phyloP scores from a whole-genome alignment of 2,797 vertebrate species.

The Acrocephalus scirpaceus region DNA sequence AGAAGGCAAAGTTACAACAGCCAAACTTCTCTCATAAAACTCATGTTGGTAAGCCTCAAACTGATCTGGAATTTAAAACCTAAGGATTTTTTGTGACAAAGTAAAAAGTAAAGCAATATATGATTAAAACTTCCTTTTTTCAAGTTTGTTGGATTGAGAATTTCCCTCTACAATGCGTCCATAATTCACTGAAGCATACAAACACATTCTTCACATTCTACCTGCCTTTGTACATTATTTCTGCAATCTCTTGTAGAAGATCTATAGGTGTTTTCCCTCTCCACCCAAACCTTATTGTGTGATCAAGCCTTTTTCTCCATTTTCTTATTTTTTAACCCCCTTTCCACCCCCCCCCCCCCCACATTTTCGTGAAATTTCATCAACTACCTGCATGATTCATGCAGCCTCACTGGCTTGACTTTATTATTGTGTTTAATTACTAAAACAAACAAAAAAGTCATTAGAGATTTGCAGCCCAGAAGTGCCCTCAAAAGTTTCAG shows the following conservation, averaged over 20 bases:
- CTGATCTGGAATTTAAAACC: not conserved
- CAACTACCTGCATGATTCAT: not conserved
- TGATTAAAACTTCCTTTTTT: not conserved
- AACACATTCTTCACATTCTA: not conserved
- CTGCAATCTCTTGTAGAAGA: not conserved
- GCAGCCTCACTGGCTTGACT: not conserved
- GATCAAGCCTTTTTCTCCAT: not conserved
- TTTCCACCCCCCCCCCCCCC: fast-evolving
- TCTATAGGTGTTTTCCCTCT: not conserved
- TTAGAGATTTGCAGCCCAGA: not conserved
- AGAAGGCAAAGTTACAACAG: not conserved
- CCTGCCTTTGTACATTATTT: not conserved
- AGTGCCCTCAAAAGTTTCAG: not conserved
- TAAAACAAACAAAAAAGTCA: not conserved
- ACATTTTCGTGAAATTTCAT: not conserved
- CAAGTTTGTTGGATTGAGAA: not conserved
- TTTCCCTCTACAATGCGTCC: not conserved
- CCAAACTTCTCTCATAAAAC: not conserved
- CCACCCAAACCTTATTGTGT: not conserved
- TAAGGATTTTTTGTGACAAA: not conserved
- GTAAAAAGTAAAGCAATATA: not conserved
- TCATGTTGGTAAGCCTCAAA: not conserved
- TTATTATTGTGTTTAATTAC: not conserved
- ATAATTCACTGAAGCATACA: not conserved
- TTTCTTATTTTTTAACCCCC: not conserved